Conservation (phyloP, 2,888 invertebrate genomes). For the Heteromyza rotundicornis region DNA sequence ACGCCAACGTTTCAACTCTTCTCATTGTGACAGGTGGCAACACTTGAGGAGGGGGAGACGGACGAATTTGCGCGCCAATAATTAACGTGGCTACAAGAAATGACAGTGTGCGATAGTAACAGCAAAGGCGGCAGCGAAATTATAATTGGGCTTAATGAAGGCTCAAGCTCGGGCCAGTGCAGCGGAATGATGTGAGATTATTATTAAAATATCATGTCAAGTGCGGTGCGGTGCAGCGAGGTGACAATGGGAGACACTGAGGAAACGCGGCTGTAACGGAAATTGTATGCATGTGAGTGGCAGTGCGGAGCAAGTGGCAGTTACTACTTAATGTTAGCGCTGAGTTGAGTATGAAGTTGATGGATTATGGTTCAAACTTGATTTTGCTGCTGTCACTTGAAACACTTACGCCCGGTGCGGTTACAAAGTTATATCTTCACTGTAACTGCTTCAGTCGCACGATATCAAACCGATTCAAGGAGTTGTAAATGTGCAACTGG, state of each 20-base stretch:
- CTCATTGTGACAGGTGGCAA: conserved; percentile 55
- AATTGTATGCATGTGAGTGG: too few relatives aligned
- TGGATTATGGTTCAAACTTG: too few relatives aligned
- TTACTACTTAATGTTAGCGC: background rate
- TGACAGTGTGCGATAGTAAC: background rate
- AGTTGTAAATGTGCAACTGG: too few relatives aligned
- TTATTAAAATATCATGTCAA: background rate
- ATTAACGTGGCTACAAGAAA: background rate
- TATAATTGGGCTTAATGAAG: conserved; percentile 1
- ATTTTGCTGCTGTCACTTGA: too few relatives aligned
- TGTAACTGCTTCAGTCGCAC: too few relatives aligned
- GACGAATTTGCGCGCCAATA: conserved; percentile 16
- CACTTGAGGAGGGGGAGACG: conserved; percentile 41
- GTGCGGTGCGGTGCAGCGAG: background rate
- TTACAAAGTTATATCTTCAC: too few relatives aligned
- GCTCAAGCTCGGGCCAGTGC: background rate
- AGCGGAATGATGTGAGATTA: background rate
- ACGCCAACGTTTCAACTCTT: too few relatives aligned
- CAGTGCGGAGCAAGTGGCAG: background rate
- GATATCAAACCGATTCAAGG: too few relatives aligned
- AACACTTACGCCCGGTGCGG: too few relatives aligned
- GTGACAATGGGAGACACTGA: background rate
- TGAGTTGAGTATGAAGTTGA: too few relatives aligned
- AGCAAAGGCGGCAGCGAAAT: background rate
- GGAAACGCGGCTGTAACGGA: background rate